Evolutionary conservation across 2,888 invertebrate genomes (phyloP), one percentile per base, ranked within the genome.

Genomic region (Aspidiotus rigidus): DNA sequence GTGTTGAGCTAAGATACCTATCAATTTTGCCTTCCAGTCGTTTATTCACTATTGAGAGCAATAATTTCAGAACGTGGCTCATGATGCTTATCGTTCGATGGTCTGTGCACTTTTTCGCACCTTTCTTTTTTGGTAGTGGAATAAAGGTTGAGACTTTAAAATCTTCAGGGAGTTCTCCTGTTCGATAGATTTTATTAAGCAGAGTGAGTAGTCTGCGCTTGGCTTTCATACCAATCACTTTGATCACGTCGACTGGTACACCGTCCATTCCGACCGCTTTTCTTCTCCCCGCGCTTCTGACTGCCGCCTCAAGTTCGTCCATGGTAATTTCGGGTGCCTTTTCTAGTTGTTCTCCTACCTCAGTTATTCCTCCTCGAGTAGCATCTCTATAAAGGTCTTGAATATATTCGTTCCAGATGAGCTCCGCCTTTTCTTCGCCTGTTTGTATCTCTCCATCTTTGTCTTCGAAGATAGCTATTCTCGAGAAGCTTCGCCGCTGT

Each of bases 191-290:
- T n/a, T n/a, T n/a, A n/a, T n/a, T n/a, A n/a, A n/a, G n/a, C n/a
- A n/a, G n/a, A n/a, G n/a, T n/a, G n/a, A n/a, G n/a, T n/a, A n/a
- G n/a, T n/a, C n/a, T n/a, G n/a, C n/a, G n/a, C n/a, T n/a, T n/a
- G n/a, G n/a, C n/a, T n/a, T n/a, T n/a, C n/a, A n/a, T n/a, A n/a
- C n/a, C n/a, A n/a, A n/a, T n/a, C n/a, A n/a, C n/a, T n/a, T n/a
- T n/a, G n/a, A 60, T 60, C 39, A 60, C 13, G 8, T 60, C 60
- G 8, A 28, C 60, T 11, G 60, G 28, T 17, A 60, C 39, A 9
- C 13, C 10, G 39, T 60, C 60, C 39, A 13, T 39, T 28, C 39
- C 60, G 17, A 28, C 28, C 15, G 28, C 60, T 60, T 28, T 28
- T 11, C 39, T 16, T 16, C 39, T 60, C 39, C 28, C 39, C 17